These are phyloP conservation scores for Echeneis naucrates DNA, from an alignment of 2,797 vertebrate genomes.

Conservation along the genomic window DNA sequence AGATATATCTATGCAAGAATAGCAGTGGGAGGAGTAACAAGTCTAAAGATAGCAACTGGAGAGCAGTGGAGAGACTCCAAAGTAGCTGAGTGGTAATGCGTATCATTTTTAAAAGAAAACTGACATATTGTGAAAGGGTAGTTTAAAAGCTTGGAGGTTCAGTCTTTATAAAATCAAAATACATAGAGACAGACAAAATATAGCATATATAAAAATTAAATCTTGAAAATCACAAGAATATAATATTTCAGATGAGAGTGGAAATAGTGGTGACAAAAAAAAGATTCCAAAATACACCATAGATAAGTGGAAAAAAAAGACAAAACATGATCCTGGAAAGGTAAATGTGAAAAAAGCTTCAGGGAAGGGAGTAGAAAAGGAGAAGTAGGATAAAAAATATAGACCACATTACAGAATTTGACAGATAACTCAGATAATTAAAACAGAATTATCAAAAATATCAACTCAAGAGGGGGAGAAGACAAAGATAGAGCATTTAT, in stretches of 20 bases:
- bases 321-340: not conserved
- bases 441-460: constrained; percentile 9
- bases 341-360: not conserved
- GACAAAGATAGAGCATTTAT: not conserved
- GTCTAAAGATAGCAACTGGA: constrained; percentile 64
- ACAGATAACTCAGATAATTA: not conserved
- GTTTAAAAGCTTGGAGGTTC: constrained; percentile 19
- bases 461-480: constrained; percentile 36
- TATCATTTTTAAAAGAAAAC: not conserved
- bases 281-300: not conserved
- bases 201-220: constrained; percentile 7
- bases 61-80: constrained; percentile 40
- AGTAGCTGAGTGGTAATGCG: constrained; percentile 41
- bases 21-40: constrained; percentile 48
- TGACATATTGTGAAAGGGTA: constrained; percentile 6
- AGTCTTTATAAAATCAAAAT: constrained; percentile 17
- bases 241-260: constrained; percentile 18
- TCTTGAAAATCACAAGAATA: not conserved
- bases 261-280: constrained; percentile 1
- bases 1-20: constrained; percentile 75
- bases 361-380: not conserved
- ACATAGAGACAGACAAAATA: not conserved
- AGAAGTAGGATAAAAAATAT: not conserved
- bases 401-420: constrained; percentile 14
- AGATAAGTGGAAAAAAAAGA: not conserved